Percentiles rank a stretch among this genome's conserved stretches.
phyloP scores from a whole-genome alignment of 2,888 invertebrate species.

The Cephonodes hylas region DNA sequence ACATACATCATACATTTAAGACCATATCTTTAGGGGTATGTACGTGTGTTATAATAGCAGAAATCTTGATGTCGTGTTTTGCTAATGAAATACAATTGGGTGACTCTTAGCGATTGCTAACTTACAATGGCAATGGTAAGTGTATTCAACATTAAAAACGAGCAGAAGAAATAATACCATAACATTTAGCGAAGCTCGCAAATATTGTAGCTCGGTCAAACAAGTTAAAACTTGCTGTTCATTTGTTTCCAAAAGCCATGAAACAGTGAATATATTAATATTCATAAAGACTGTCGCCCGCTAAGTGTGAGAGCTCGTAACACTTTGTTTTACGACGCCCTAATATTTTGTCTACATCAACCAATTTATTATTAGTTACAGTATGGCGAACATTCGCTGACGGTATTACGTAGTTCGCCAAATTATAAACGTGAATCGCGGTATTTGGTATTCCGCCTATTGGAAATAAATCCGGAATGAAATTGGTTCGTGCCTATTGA shows the following conservation, averaged over 20 bases:
- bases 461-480: slow-evolving; percentile 69
- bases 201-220: neutral
- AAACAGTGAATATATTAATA: slow-evolving; percentile 36
- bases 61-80: no score
- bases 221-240: slow-evolving; percentile 4
- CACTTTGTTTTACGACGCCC: slow-evolving; percentile 44
- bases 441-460: slow-evolving; percentile 61
- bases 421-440: slow-evolving; percentile 53
- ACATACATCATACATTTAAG: no score
- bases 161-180: neutral
- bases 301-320: slow-evolving; percentile 36
- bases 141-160: no score
- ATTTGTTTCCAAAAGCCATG: slow-evolving; percentile 27
- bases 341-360: slow-evolving; percentile 43
- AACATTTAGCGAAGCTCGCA: neutral
- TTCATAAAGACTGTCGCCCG: slow-evolving; percentile 35
- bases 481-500: slow-evolving; percentile 61
- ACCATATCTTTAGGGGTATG: no score
- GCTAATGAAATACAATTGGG: no score
- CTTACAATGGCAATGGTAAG: no score
- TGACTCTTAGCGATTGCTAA: no score
- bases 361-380: slow-evolving; percentile 48
- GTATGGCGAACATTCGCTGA: slow-evolving; percentile 34
- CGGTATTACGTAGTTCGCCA: slow-evolving; percentile 34
- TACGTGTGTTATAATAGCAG: no score